A percentile compares a stretch with the other conserved stretches of the same genome.
Evolutionary conservation across 2,113 vertebrate genomes (phyloP).

Genomic region (Stomatorhinus ivindoensis): DNA sequence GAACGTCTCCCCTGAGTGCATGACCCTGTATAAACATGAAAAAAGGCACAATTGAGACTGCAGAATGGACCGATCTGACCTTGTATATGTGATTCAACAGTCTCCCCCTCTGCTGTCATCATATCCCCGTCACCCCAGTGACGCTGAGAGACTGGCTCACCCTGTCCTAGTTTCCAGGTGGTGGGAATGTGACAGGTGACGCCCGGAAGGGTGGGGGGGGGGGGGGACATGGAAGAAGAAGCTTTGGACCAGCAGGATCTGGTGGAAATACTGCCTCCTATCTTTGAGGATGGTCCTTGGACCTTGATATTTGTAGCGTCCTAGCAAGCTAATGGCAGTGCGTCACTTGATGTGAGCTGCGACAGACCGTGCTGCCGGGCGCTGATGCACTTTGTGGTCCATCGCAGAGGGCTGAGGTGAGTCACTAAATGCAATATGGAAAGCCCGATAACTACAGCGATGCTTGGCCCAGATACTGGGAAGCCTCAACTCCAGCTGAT

Average conservation of each 20-base stretch:
- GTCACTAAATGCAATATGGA: neutral
- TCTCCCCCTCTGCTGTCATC: neutral
- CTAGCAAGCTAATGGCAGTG: neutral
- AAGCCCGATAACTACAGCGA: neutral
- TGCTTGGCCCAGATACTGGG: neutral
- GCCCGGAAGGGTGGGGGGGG: neutral
- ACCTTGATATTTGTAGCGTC: neutral
- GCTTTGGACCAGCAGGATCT: neutral
- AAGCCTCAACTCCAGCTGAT: constrained; percentile 49
- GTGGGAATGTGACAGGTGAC: neutral
- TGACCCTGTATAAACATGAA: neutral
- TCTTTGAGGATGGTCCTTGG: neutral
- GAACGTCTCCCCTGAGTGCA: neutral
- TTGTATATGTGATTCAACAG: neutral
- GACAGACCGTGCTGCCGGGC: neutral
- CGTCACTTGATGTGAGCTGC: neutral
- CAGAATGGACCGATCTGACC: neutral
- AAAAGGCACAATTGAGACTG: neutral
- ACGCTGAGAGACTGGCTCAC: neutral
- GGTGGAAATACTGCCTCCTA: neutral
- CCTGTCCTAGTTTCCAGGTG: neutral
- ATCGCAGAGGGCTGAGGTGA: neutral
- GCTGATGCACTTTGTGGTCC: neutral
- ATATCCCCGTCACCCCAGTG: neutral
- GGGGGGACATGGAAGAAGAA: neutral